Conservation (phyloP, 2,113 vertebrate species). For the Ictidomys tridecemlineatus region DNA sequence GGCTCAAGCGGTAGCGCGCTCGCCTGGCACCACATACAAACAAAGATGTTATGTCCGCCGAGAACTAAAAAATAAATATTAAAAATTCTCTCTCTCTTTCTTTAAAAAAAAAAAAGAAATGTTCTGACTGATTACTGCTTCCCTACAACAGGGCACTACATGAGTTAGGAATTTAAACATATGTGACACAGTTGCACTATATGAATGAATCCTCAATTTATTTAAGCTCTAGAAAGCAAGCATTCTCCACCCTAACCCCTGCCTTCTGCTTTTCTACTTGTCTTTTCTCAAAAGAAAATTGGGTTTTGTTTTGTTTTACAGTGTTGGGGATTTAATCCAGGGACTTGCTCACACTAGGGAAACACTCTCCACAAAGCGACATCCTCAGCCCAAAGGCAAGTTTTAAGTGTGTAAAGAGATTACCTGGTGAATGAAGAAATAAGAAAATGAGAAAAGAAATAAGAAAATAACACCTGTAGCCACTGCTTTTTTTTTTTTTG, state of each 20-base stretch:
- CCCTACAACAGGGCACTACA: fast-evolving
- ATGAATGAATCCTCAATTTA: not conserved
- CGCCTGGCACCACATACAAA: no score
- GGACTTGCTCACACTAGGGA: not conserved
- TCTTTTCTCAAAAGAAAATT: not conserved
- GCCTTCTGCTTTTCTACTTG: not conserved
- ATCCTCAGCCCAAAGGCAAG: not conserved
- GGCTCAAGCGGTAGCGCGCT: no score
- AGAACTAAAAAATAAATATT: no score
- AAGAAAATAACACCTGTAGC: not conserved
- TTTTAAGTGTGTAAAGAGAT: constrained; percentile 17
- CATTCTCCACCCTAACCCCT: not conserved
- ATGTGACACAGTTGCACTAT: not conserved
- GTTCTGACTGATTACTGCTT: not conserved
- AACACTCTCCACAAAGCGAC: not conserved
- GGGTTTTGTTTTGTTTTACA: not conserved
- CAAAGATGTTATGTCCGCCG: no score
- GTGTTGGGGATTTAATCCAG: not conserved
- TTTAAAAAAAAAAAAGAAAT: no score
- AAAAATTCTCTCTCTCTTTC: no score
- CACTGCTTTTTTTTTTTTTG: not conserved
- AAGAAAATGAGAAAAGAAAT: not conserved
- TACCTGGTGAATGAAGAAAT: not conserved
- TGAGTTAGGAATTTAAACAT: not conserved
- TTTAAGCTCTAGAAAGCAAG: not conserved